Evolutionary conservation across 2,888 invertebrate species (phyloP).

Genomic region (Galerucella pusilla): DNA sequence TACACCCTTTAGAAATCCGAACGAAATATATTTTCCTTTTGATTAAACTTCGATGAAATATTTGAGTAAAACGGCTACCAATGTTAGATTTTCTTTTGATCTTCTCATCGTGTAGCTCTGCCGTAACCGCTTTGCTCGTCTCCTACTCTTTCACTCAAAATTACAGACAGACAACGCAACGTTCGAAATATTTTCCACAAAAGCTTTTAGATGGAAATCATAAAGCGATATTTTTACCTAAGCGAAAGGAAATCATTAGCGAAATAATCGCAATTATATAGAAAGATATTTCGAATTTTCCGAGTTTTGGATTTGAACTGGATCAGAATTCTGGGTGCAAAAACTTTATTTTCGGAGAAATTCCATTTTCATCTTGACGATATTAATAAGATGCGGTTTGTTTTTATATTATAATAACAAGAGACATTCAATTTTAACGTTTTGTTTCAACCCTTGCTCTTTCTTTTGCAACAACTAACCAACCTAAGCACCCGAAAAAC

Average conservation of each 20-base stretch:
- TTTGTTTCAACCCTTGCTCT: neutral
- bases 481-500: constrained; percentile 36
- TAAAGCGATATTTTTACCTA: constrained; percentile 53
- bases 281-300: constrained; percentile 28
- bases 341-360: constrained; percentile 5
- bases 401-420: neutral
- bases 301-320: constrained; percentile 12
- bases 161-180: constrained; percentile 48
- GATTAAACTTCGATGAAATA: constrained; percentile 50
- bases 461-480: constrained; percentile 32
- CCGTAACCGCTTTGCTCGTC: constrained; percentile 46
- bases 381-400: neutral
- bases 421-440: neutral
- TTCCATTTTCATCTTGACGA: neutral
- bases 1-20: constrained; percentile 14
- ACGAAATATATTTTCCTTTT: constrained; percentile 48
- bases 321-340: constrained; percentile 1
- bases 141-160: constrained; percentile 48
- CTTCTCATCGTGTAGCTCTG: constrained; percentile 36
- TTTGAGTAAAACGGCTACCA: constrained; percentile 47
- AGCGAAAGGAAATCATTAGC: constrained; percentile 51
- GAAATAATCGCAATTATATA: constrained; percentile 45
- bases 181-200: constrained; percentile 54
- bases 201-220: constrained; percentile 52
- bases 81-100: constrained; percentile 49